These are phyloP conservation scores for Momotus momota DNA, from an alignment of 2,797 vertebrate genomes.

Conservation along the genomic window DNA sequence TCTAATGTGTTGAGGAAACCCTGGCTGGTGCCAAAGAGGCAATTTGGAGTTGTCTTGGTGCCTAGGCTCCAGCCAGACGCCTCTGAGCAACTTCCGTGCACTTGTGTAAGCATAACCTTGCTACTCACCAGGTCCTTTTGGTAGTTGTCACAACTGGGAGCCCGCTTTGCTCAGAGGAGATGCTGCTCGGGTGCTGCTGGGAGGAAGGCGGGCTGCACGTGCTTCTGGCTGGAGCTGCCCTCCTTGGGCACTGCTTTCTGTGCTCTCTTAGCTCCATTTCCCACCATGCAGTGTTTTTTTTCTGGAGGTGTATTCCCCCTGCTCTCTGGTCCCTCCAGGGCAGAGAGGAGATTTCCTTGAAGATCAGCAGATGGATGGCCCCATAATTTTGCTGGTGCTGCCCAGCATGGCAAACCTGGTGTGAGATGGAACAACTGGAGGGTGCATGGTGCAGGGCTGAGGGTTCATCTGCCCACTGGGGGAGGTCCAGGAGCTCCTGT, in stretches of 20 bases:
- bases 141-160: background rate
- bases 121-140: background rate
- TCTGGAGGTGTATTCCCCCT: background rate
- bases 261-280: background rate
- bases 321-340: background rate
- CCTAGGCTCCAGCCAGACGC: background rate
- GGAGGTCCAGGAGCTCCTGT: background rate
- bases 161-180: background rate
- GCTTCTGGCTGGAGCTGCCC: background rate
- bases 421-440: background rate
- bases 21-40: background rate
- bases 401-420: rapidly evolving
- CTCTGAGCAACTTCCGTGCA: background rate
- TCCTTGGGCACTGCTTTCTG: background rate
- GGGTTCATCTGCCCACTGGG: background rate
- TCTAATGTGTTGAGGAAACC: background rate
- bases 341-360: background rate
- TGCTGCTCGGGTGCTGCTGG: background rate
- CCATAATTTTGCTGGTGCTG: rapidly evolving
- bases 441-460: background rate
- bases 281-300: rapidly evolving
- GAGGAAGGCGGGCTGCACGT: background rate
- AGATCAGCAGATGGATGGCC: background rate
- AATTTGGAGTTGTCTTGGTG: background rate
- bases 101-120: background rate